These are phyloP conservation scores for Drosophila lacicola DNA, from an alignment of 2,888 invertebrate species.

Conservation along the genomic window DNA sequence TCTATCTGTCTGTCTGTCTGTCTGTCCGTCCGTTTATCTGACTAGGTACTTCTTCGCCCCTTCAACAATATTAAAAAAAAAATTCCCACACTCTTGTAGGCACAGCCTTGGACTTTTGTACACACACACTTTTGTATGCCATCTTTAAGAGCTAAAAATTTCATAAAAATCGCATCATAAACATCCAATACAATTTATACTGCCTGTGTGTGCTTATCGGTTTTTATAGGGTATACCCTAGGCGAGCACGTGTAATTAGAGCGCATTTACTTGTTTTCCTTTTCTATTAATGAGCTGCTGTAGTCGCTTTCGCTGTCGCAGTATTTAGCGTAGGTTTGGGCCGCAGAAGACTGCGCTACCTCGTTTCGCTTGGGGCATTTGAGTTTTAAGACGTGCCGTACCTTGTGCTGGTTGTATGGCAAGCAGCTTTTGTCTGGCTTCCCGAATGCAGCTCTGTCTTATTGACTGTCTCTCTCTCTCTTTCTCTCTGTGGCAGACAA, in stretches of 20 bases:
- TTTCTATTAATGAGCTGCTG: slow-evolving; percentile 67
- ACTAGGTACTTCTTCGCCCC: too few relatives aligned
- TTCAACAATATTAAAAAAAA: too few relatives aligned
- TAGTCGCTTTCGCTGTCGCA: slow-evolving; percentile 29
- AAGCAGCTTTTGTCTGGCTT: slow-evolving; percentile 3
- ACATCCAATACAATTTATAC: too few relatives aligned
- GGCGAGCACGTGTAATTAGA: not conserved
- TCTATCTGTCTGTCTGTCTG: too few relatives aligned
- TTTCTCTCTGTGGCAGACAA: too few relatives aligned
- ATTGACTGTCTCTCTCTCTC: not conserved
- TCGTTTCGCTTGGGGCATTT: slow-evolving; percentile 1
- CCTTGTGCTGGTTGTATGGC: not conserved
- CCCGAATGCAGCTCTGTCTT: not conserved
- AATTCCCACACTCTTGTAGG: too few relatives aligned
- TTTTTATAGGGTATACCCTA: not conserved
- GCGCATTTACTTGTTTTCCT: slow-evolving; percentile 28
- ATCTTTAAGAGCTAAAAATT: too few relatives aligned
- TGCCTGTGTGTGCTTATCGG: not conserved
- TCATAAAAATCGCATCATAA: too few relatives aligned
- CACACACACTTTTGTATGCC: too few relatives aligned
- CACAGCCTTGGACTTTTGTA: too few relatives aligned
- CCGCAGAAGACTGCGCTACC: slow-evolving; percentile 36
- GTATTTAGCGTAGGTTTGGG: slow-evolving; percentile 41
- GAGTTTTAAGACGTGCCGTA: not conserved
- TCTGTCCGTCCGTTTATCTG: too few relatives aligned